Conservation (phyloP, 92 coral and sea anemone genomes). For the Ricordea florida region DNA sequence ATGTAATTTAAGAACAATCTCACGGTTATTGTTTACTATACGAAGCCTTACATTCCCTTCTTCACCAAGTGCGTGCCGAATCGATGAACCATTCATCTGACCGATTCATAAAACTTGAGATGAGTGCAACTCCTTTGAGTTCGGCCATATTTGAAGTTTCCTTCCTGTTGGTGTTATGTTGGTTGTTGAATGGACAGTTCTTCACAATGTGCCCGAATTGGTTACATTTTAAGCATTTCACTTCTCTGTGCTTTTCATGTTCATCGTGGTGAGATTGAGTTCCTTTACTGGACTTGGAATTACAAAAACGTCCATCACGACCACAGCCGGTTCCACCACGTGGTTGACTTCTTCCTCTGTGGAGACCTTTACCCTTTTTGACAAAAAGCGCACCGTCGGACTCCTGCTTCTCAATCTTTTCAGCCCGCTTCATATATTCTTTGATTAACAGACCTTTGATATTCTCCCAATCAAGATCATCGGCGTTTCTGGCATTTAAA, state of each 20-base stretch:
- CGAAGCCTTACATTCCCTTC: constrained; percentile 47
- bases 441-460: constrained; percentile 44
- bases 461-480: constrained; percentile 70
- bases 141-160: constrained; percentile 46
- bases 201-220: too few species aligned
- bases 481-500: constrained; percentile 55
- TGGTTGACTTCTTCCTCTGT: too few species aligned
- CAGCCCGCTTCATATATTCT: constrained; percentile 50
- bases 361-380: neutral
- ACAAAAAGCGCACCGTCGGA: constrained; percentile 32
- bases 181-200: too few species aligned
- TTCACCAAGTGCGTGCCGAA: constrained; percentile 50
- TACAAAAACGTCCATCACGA: too few species aligned
- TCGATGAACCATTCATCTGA: constrained; percentile 53
- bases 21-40: neutral
- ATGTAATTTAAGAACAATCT: constrained; percentile 26
- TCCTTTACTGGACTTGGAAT: too few species aligned
- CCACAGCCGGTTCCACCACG: too few species aligned
- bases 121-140: constrained; percentile 30
- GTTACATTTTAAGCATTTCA: too few species aligned
- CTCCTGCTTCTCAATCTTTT: constrained; percentile 45
- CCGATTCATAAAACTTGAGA: constrained; percentile 20
- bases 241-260: too few species aligned
- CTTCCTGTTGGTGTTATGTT: too few species aligned
- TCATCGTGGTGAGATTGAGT: too few species aligned